Evolutionary conservation across 2,113 vertebrate genomes (phyloP).

Genomic region (Dipodomys stephensi): DNA sequence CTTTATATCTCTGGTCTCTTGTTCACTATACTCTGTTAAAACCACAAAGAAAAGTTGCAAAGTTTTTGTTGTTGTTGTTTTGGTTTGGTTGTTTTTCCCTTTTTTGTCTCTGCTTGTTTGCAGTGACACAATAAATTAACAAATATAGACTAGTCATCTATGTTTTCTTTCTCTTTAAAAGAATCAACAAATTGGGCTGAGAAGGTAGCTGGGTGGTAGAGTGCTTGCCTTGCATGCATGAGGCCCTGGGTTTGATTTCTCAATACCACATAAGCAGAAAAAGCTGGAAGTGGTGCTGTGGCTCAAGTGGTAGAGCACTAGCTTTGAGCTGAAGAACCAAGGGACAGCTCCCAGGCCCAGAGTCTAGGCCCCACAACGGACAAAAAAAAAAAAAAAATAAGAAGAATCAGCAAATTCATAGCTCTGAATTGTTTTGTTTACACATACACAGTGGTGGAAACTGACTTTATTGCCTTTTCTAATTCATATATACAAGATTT

Average conservation of each 20-base stretch:
- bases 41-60: neutral
- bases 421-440: slow-evolving; percentile 30
- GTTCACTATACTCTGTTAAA: neutral
- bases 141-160: slow-evolving; percentile 14
- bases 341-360: too few species aligned
- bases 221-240: too few species aligned
- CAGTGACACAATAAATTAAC: slow-evolving; percentile 37
- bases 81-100: too few species aligned
- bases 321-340: too few species aligned
- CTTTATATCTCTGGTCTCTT: neutral
- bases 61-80: neutral
- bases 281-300: too few species aligned
- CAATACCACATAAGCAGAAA: too few species aligned
- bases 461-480: neutral
- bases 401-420: slow-evolving; percentile 29
- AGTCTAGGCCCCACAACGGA: too few species aligned
- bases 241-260: too few species aligned
- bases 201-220: too few species aligned
- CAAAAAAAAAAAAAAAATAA: neutral
- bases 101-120: neutral
- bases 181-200: neutral
- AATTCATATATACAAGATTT: neutral
- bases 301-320: too few species aligned
- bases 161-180: neutral
- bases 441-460: neutral